Conservation (phyloP, 2,113 vertebrate species). For the Eretmochelys imbricata region DNA sequence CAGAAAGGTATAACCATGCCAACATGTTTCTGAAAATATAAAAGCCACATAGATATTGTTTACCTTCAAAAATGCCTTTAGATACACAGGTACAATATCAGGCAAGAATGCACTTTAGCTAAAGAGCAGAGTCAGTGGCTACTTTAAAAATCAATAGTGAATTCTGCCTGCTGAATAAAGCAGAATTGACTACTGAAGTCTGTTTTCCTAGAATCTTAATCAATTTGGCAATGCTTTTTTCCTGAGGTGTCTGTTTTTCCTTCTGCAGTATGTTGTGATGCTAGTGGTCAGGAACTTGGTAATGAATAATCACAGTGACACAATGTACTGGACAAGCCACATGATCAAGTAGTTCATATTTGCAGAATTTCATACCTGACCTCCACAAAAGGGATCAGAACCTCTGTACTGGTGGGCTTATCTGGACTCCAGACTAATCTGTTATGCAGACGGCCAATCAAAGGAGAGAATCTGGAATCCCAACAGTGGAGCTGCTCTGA, state of each 20-base stretch:
- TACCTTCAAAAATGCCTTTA: neutral
- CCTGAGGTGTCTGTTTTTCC: neutral
- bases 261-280: neutral
- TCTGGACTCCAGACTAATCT: neutral
- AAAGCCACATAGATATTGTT: neutral
- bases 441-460: neutral
- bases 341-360: neutral
- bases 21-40: neutral
- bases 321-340: neutral
- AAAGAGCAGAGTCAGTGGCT: neutral
- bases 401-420: neutral
- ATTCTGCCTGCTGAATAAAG: neutral
- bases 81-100: neutral
- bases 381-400: neutral
- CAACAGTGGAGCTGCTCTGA: neutral
- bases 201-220: neutral
- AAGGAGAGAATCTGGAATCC: neutral
- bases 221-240: neutral
- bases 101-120: neutral
- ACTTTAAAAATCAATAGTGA: neutral
- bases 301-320: neutral
- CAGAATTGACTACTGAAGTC: neutral
- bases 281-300: neutral
- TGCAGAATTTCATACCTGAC: neutral
- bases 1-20: neutral